phyloP scores from a whole-genome alignment of 92 coral and sea anemone genomes.

The Siderastrea radians region DNA sequence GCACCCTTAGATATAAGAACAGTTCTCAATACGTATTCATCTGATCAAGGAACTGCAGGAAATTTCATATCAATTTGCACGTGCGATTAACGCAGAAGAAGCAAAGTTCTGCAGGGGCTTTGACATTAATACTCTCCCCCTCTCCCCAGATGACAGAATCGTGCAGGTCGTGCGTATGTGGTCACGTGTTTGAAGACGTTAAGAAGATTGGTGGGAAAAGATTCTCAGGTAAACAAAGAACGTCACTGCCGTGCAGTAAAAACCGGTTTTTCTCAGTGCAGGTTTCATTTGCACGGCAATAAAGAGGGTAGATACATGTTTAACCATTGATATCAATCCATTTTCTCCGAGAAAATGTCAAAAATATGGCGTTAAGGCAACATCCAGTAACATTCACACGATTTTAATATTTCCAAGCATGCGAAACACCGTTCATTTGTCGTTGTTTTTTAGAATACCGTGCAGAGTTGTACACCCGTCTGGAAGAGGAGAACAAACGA shows the following conservation, averaged over 20 bases:
- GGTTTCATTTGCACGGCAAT: too few species aligned
- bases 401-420: too few species aligned
- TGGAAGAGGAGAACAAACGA: slow-evolving; percentile 44
- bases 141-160: slow-evolving; percentile 62
- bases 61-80: slow-evolving; percentile 19
- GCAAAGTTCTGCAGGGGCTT: not conserved
- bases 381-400: too few species aligned
- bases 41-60: not conserved
- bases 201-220: slow-evolving; percentile 66
- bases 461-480: slow-evolving; percentile 60
- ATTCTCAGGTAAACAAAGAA: slow-evolving; percentile 59
- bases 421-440: not conserved
- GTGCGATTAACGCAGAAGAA: slow-evolving; percentile 6
- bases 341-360: too few species aligned
- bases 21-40: not conserved
- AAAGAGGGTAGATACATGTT: too few species aligned
- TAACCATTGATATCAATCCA: too few species aligned
- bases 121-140: slow-evolving; percentile 17
- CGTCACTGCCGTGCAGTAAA: too few species aligned
- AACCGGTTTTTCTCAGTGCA: too few species aligned
- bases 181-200: slow-evolving; percentile 74
- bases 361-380: too few species aligned
- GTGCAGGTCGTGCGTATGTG: slow-evolving; percentile 68
- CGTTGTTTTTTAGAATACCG: slow-evolving; percentile 55
- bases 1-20: not conserved